Conservation (phyloP, 2,888 invertebrate species). For the Macaria notata region DNA sequence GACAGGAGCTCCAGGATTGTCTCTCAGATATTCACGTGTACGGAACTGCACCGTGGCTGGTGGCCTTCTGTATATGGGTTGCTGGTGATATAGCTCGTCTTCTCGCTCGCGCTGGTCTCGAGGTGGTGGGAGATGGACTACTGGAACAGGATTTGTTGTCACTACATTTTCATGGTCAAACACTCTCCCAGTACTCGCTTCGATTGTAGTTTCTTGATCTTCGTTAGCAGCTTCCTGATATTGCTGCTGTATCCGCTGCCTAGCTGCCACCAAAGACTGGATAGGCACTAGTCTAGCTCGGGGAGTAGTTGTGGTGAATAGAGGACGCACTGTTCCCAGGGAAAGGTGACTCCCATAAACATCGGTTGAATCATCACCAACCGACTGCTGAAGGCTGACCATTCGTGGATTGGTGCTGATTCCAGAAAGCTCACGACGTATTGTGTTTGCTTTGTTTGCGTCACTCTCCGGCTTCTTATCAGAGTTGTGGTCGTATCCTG, state of each 20-base stretch:
- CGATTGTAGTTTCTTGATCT: conserved; percentile 71
- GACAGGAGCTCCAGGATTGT: conserved; percentile 73
- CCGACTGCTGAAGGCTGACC: conserved; percentile 81
- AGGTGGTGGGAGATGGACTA: conserved; percentile 78
- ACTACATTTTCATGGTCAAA: conserved; percentile 73
- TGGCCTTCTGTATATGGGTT: conserved; percentile 65
- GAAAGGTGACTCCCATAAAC: conserved; percentile 86
- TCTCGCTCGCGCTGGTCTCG: conserved; percentile 61
- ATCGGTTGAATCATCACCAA: conserved; percentile 85
- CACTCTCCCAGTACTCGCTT: conserved; percentile 78
- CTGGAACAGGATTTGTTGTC: conserved; percentile 79
- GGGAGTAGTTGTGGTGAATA: conserved; percentile 85
- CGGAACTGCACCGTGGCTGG: conserved; percentile 65
- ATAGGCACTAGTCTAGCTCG: conserved; percentile 81
- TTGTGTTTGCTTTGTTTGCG: conserved; percentile 77
- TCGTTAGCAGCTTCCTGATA: conserved; percentile 63
- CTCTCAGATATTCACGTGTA: conserved; percentile 73
- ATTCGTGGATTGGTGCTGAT: conserved; percentile 82
- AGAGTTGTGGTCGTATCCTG: conserved; percentile 76
- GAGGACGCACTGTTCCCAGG: conserved; percentile 84
- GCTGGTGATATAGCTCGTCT: conserved; percentile 66
- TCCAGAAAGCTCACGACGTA: conserved; percentile 84
- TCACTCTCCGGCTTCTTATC: conserved; percentile 69
- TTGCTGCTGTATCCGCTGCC: conserved; percentile 73
- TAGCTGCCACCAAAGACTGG: conserved; percentile 72